A percentile compares a stretch with the other conserved stretches of the same genome.
These are phyloP conservation scores for Heliconius eleuchia DNA, from an alignment of 1,140 invertebrate species.

Conservation along the genomic window DNA sequence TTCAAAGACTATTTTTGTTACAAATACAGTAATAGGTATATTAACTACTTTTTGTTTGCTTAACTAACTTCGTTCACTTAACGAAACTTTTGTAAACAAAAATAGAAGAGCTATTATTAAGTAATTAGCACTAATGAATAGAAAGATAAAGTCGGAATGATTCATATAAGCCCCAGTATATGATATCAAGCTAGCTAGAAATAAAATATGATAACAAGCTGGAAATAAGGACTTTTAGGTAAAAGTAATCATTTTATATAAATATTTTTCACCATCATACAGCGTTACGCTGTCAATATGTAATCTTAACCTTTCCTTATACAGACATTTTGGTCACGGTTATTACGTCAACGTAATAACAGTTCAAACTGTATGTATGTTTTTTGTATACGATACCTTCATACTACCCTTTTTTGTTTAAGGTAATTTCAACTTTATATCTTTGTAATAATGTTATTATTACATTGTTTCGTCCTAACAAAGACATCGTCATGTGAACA, in stretches of 20 bases:
- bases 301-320: not conserved
- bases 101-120: no score
- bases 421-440: not conserved
- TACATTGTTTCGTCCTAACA: not conserved
- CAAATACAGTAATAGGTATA: no score
- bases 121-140: no score
- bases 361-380: not conserved
- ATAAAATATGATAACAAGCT: no score
- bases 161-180: no score
- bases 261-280: not conserved
- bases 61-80: no score
- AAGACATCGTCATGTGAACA: conserved; percentile 7
- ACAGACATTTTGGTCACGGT: not conserved
- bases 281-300: not conserved
- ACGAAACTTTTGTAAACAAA: no score
- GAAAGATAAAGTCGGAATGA: no score
- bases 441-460: not conserved
- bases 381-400: not conserved
- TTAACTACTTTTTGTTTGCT: no score
- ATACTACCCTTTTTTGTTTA: not conserved
- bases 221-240: not conserved
- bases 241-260: not conserved
- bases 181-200: not conserved
- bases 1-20: no score
- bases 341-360: not conserved